A percentile compares a stretch with the other conserved stretches of the same genome.
phyloP scores from a whole-genome alignment of 2,113 vertebrate species.

The Sphaerodactylus townsendi region DNA sequence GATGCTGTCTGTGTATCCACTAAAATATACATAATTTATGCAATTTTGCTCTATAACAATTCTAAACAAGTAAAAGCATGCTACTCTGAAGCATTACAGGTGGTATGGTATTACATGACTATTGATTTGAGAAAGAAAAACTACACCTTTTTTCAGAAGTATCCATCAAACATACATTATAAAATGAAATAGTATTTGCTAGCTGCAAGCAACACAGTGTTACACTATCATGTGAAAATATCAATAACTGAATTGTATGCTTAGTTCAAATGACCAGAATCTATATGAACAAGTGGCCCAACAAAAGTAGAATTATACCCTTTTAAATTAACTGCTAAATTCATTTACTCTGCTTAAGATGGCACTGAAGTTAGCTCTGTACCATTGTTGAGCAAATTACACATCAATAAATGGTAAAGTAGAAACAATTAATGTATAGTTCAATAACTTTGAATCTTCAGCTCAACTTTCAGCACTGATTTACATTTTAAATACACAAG shows the following conservation, averaged over 20 bases:
- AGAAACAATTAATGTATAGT: neutral
- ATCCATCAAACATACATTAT: slow-evolving; percentile 4
- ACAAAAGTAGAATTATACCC: too few relatives aligned
- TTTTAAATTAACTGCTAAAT: too few relatives aligned
- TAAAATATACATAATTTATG: slow-evolving; percentile 73
- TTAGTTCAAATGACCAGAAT: neutral
- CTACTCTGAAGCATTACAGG: slow-evolving; percentile 28
- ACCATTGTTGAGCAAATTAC: neutral
- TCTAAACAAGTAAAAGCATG: slow-evolving; percentile 27
- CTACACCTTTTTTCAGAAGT: neutral
- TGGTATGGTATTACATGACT: slow-evolving; percentile 17
- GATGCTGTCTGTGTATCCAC: slow-evolving; percentile 87
- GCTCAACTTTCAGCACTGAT: neutral
- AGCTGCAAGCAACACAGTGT: neutral
- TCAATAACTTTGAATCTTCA: neutral
- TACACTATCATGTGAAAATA: neutral
- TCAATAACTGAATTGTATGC: neutral
- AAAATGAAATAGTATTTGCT: neutral
- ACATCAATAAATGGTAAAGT: neutral
- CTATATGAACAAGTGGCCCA: too few relatives aligned
- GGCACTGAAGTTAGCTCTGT: neutral
- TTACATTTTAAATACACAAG: neutral
- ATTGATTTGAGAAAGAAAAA: neutral
- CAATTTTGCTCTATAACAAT: slow-evolving; percentile 57
- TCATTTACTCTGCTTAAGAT: too few relatives aligned